Evolutionary conservation across 2,113 vertebrate species (phyloP).

Genomic region (Oplegnathus fasciatus): DNA sequence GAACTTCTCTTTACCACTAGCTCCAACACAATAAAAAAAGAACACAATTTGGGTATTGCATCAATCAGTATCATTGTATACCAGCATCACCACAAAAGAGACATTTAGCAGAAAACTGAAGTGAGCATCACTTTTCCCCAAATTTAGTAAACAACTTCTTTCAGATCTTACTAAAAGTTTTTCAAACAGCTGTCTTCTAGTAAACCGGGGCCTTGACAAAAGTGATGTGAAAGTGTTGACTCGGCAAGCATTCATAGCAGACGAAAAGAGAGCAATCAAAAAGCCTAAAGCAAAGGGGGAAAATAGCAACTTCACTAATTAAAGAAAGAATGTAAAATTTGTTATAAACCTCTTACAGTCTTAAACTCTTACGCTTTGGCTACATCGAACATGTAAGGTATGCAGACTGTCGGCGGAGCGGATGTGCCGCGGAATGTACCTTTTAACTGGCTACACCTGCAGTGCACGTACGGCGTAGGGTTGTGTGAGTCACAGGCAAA

Average conservation of each 20-base stretch:
- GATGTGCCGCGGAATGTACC: too few species aligned
- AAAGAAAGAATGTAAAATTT: neutral
- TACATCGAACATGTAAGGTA: too few species aligned
- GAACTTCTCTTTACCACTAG: neutral
- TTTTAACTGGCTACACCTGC: too few species aligned
- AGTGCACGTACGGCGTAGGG: too few species aligned
- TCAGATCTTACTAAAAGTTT: neutral
- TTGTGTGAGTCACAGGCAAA: too few species aligned
- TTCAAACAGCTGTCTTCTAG: neutral
- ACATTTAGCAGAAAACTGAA: slow-evolving; percentile 32
- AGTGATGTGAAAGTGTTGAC: slow-evolving; percentile 46
- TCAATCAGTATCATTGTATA: neutral
- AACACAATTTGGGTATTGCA: neutral
- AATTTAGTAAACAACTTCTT: neutral
- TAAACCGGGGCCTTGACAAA: slow-evolving; percentile 13
- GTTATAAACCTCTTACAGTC: neutral
- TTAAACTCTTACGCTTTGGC: neutral
- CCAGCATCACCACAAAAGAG: neutral
- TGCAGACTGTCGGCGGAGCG: too few species aligned
- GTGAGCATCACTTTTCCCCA: neutral
- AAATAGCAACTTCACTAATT: neutral
- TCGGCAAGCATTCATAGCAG: neutral
- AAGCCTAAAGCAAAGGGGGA: neutral
- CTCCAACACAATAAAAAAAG: neutral
- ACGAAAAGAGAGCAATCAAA: neutral